Percentiles rank a stretch among this genome's conserved stretches.
Conservation (phyloP, 37 sponge, comb jelly and placozoan genomes). For the Halichondria panicea region DNA sequence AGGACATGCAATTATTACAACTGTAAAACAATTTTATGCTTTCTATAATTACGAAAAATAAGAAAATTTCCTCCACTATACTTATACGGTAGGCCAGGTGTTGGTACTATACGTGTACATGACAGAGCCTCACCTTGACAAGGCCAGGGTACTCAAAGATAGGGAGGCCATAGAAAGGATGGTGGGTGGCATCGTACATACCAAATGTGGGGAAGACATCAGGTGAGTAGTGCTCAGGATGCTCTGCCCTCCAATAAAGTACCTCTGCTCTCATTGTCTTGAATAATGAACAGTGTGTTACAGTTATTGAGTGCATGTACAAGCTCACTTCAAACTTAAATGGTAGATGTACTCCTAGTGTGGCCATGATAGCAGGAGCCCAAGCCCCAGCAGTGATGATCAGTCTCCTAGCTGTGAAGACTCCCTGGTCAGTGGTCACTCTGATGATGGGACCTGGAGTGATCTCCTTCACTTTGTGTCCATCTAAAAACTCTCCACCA, state of each 20-base stretch:
- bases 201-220: conserved; percentile 64
- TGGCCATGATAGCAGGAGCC: conserved; percentile 44
- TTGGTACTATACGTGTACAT: too few relatives aligned
- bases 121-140: conserved; percentile 79
- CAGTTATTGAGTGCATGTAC: neutral
- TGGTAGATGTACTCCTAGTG: conserved; percentile 62
- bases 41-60: too few relatives aligned
- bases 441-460: conserved; percentile 45
- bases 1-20: too few relatives aligned
- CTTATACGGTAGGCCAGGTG: too few relatives aligned
- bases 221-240: conserved; percentile 29
- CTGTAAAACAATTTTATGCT: too few relatives aligned
- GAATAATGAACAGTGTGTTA: too few relatives aligned
- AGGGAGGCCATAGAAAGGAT: conserved; percentile 59
- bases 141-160: conserved; percentile 92
- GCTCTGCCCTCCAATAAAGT: conserved; percentile 60
- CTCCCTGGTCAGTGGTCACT: conserved; percentile 45
- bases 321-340: conserved; percentile 24
- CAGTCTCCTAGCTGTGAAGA: conserved; percentile 46
- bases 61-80: too few relatives aligned
- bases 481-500: conserved; percentile 69
- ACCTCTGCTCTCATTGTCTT: conserved; percentile 57
- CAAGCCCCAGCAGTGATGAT: conserved; percentile 82
- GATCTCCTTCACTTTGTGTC: conserved; percentile 63
- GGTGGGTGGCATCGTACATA: neutral